A percentile compares a stretch with the other conserved stretches of the same genome.
Evolutionary conservation across 2,113 vertebrate genomes (phyloP).

Genomic region (Elachura formosa): DNA sequence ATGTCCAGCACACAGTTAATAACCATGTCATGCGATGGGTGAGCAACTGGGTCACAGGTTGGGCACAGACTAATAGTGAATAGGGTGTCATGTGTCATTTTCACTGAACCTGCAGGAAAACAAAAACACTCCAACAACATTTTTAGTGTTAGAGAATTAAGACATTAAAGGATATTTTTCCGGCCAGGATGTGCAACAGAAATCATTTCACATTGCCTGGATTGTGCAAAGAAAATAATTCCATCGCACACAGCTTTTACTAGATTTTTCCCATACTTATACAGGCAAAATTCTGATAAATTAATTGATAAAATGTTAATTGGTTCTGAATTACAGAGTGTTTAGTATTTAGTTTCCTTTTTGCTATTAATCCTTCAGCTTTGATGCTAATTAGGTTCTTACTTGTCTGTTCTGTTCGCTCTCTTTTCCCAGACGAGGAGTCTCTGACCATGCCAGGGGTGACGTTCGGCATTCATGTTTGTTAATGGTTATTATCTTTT

Average conservation of each 20-base stretch:
- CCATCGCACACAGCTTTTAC: background rate
- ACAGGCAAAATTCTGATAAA: background rate
- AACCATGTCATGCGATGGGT: fast-evolving
- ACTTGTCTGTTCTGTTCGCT: background rate
- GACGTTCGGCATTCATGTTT: background rate
- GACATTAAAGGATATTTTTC: background rate
- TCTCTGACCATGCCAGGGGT: background rate
- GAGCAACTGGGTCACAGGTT: background rate
- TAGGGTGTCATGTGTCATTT: background rate
- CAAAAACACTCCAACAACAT: background rate
- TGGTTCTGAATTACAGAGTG: background rate
- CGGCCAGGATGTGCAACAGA: background rate
- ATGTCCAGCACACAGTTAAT: background rate
- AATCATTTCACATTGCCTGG: background rate
- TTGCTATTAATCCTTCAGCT: background rate
- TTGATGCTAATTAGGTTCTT: background rate
- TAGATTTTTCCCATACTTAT: background rate
- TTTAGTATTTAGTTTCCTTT: background rate
- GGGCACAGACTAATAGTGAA: background rate
- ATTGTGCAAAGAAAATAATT: background rate
- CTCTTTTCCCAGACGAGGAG: background rate
- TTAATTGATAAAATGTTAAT: background rate
- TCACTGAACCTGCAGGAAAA: too few species aligned
- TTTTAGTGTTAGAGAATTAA: background rate
- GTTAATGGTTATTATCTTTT: background rate